phyloP scores from a whole-genome alignment of 1,140 invertebrate species.

The Leptinotarsa lineolata region DNA sequence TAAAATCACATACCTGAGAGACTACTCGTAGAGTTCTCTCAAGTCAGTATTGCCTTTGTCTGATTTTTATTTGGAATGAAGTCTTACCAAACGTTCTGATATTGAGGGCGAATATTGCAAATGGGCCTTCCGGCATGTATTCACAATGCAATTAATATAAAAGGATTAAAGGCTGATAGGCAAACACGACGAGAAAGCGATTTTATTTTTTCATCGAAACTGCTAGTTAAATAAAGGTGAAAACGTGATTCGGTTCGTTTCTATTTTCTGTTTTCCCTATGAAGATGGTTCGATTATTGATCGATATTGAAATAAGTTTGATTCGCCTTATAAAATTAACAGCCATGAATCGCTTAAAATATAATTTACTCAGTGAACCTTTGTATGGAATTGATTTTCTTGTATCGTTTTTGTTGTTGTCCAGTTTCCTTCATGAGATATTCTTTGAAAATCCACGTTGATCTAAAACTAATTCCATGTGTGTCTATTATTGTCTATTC shows the following conservation, averaged over 20 bases:
- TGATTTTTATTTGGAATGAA: neutral
- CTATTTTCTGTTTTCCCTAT: neutral
- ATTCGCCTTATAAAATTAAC: no score
- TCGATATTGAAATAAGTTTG: neutral
- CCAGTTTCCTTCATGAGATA: no score
- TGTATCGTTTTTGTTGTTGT: no score
- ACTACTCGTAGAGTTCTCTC: no score
- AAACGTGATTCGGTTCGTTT: neutral
- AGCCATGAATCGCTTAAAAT: no score
- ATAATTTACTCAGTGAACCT: no score
- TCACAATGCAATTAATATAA: neutral
- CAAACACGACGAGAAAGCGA: conserved; percentile 7
- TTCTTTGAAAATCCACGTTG: no score
- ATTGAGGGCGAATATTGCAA: neutral
- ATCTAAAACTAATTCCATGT: no score
- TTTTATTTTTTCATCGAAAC: neutral
- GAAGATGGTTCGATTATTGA: neutral
- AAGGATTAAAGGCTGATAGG: neutral
- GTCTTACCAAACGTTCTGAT: neutral
- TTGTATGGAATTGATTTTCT: no score
- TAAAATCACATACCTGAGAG: no score
- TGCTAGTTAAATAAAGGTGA: conserved; percentile 1
- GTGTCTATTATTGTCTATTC: no score
- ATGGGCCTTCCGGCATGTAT: conserved; percentile 4
- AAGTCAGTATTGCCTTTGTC: no score